Evolutionary conservation across 2,113 vertebrate species (phyloP).

Genomic region (zebrafish (Danio rerio)): GRCz12tu NC_133198.1:31119001-31119500

Average conservation of each 20-base stretch:
- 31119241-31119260: neutral
- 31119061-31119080: neutral
- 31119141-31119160: neutral
- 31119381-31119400: conserved; percentile 44
- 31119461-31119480: conserved; percentile 59
- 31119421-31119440: conserved; percentile 55
- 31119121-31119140: neutral
- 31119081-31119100: neutral
- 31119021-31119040: no score
- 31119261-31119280: conserved; percentile 24
- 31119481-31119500: conserved; percentile 57
- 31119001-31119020: no score
- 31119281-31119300: conserved; percentile 65
- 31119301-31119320: conserved; percentile 66
- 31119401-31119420: conserved; percentile 57
- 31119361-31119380: neutral
- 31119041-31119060: neutral
- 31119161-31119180: neutral
- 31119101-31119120: neutral
- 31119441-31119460: conserved; percentile 56
- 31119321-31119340: conserved; percentile 46
- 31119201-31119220: neutral
- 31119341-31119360: conserved; percentile 17
- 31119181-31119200: neutral
- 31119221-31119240: neutral